Conservation (phyloP, 1,140 invertebrate species). For the Meloidogyne exigua region DNA sequence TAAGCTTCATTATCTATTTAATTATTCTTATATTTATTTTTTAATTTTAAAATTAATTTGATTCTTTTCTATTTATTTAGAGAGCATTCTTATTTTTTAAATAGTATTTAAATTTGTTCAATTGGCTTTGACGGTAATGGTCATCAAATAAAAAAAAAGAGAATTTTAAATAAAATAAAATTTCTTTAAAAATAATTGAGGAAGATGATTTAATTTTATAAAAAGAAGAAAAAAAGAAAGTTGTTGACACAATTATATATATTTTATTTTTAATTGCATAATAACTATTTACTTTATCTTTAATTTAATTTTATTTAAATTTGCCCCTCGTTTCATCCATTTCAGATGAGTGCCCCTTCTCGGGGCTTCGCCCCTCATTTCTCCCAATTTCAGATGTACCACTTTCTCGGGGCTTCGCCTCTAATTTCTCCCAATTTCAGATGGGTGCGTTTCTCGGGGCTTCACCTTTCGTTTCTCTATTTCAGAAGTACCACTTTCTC, state of each 20-base stretch:
- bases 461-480: too few relatives aligned
- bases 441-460: too few relatives aligned
- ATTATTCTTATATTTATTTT: too few relatives aligned
- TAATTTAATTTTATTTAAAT: slow-evolving; percentile 1
- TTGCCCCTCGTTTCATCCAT: too few relatives aligned
- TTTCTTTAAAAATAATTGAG: neutral
- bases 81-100: neutral
- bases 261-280: too few relatives aligned
- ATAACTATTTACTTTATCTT: neutral
- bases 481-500: too few relatives aligned
- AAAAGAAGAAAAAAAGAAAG: neutral
- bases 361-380: too few relatives aligned
- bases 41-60: neutral
- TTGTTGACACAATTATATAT: neutral
- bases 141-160: neutral
- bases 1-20: too few relatives aligned
- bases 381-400: too few relatives aligned
- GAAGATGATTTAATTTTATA: neutral
- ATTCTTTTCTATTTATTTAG: neutral
- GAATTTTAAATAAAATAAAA: neutral
- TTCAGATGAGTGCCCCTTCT: too few relatives aligned
- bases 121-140: neutral
- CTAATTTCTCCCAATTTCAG: too few relatives aligned
- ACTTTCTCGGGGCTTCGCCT: too few relatives aligned
- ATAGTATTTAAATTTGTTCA: neutral